Conservation (phyloP, 2,797 vertebrate genomes). For the Uromys caudimaculatus region DNA sequence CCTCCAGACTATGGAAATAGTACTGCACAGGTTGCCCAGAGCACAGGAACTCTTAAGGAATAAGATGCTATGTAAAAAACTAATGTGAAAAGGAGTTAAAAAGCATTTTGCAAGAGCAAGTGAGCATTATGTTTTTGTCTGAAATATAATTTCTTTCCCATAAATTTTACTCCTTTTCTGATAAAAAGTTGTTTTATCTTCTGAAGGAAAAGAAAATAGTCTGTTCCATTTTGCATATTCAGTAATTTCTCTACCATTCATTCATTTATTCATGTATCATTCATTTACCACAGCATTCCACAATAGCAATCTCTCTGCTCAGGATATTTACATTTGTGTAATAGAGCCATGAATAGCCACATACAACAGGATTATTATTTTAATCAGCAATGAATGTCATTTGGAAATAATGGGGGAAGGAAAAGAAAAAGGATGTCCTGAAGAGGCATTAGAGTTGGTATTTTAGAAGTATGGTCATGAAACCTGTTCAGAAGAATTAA, state of each 20-base stretch:
- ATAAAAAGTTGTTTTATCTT: background rate
- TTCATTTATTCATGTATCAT: background rate
- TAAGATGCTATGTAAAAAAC: background rate
- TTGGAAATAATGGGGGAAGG: background rate
- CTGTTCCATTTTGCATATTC: background rate
- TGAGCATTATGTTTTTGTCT: background rate
- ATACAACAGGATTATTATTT: slow-evolving; percentile 5
- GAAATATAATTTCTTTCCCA: background rate
- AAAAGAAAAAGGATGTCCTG: background rate
- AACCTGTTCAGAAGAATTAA: slow-evolving; percentile 12
- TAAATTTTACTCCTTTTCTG: background rate
- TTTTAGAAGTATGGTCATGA: background rate
- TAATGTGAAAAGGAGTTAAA: background rate
- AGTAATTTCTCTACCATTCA: background rate
- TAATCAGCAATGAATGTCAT: background rate
- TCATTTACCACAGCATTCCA: background rate
- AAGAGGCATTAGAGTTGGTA: background rate
- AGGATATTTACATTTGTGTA: background rate
- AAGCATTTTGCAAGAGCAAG: background rate
- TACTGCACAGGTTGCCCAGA: background rate
- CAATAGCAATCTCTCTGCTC: background rate
- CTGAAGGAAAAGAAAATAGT: slow-evolving; percentile 30
- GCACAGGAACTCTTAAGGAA: background rate
- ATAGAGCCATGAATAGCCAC: background rate
- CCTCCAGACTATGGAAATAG: background rate